Evolutionary conservation across 2,797 vertebrate genomes (phyloP), one percentile per base, ranked within the genome.

Genomic region (Lerista edwardsae): DNA sequence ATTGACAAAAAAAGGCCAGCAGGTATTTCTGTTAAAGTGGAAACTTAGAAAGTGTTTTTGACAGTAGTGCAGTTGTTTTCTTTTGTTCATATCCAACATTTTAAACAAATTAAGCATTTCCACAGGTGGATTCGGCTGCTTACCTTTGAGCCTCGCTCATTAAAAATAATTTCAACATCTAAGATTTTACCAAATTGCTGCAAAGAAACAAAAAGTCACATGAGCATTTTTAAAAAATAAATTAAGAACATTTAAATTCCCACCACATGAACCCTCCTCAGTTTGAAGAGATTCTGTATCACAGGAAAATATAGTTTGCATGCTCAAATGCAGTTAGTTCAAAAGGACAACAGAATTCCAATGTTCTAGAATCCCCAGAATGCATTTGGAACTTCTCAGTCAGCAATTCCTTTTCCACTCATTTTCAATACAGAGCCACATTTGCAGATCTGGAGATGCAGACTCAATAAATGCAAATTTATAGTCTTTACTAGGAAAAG

Each of bases 141-240:
- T 98, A 99, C 98, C 98, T 99, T 99, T 74, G 98, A 99, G 87
- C 98, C 98, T 76, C 98, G 96, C 94, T 99, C 98, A 95, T 99
- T 99, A 97, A 99, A 99, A 97, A 99, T 99, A 95, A 99, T 99
- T 97, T 99, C 98, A 97, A 99, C 98, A 96, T 99, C 98, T 97
- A 99, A 97, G 96, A 99, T 98, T 98, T 99, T 98, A 97, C 98
- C 98, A 97, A 98, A 99, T 98, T 98, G 98, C 98, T 99, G 98
- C 86, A 96, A 97, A 96, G 89, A 97, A 93, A 96, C 84, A 98
- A 92, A 97, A 96, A 94, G 83, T 86, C 74, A 91, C 76, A 93
- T 95, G 90, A 96, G 94, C 93, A 93, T 87, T 81, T 29, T 25
- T 6, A 61, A 29, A 62, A 84, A 89, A 25, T 1, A 4, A 0